These are phyloP conservation scores for Perdita meconis DNA, from an alignment of 2,888 invertebrate species.

Conservation along the genomic window DNA sequence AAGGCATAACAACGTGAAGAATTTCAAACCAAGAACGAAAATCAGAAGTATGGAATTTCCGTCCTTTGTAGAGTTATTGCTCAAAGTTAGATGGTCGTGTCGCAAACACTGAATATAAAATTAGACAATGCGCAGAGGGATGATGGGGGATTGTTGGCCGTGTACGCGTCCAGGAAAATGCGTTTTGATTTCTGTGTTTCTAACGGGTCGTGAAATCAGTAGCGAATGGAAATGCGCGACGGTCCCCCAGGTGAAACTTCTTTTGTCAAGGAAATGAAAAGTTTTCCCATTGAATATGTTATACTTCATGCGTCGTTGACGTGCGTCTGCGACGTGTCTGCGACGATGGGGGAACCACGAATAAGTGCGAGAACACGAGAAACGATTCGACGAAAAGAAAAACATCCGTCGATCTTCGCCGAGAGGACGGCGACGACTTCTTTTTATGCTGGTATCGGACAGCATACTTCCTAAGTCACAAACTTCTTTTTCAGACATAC, in stretches of 20 bases:
- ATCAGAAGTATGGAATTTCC: slow-evolving; percentile 35
- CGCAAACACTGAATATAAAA: slow-evolving; percentile 64
- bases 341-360: not conserved
- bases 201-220: slow-evolving; percentile 71
- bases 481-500: not conserved
- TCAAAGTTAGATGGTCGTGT: slow-evolving; percentile 53
- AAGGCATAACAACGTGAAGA: not conserved
- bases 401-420: not conserved
- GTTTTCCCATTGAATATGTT: slow-evolving; percentile 69
- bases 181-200: slow-evolving; percentile 70
- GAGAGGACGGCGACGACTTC: slow-evolving; percentile 14
- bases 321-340: not conserved
- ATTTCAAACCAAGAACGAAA: slow-evolving; percentile 21
- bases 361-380: not conserved
- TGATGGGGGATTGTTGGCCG: not conserved
- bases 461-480: slow-evolving; percentile 1
- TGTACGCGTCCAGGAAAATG: slow-evolving; percentile 42
- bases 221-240: slow-evolving; percentile 67
- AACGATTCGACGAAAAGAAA: slow-evolving; percentile 29
- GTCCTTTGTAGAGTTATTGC: slow-evolving; percentile 56
- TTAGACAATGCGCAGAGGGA: slow-evolving; percentile 60
- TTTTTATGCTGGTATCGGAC: not conserved
- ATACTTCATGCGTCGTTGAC: slow-evolving; percentile 42
- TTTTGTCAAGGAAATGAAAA: slow-evolving; percentile 70
- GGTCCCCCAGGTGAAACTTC: slow-evolving; percentile 59